phyloP scores from a whole-genome alignment of 2,888 invertebrate species.

The Malacosoma neustria region DNA sequence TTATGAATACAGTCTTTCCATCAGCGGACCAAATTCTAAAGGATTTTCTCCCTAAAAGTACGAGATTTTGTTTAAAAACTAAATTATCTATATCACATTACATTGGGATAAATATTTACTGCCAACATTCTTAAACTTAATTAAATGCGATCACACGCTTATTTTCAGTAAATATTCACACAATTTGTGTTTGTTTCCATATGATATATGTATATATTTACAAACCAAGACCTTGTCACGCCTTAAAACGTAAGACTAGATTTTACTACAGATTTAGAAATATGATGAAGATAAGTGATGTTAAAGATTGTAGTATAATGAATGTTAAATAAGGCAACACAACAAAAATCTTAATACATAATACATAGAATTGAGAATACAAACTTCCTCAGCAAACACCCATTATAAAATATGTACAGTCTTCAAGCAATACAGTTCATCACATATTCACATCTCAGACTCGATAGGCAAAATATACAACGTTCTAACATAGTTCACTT shows the following conservation, averaged over 20 bases:
- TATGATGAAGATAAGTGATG: slow-evolving; percentile 41
- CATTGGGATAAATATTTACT: slow-evolving; percentile 55
- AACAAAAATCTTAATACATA: slow-evolving; percentile 30
- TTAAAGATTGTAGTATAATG: slow-evolving; percentile 28
- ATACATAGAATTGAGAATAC: slow-evolving; percentile 24
- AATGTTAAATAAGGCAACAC: slow-evolving; percentile 35
- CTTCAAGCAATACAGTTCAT: slow-evolving; percentile 27
- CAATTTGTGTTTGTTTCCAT: slow-evolving; percentile 51
- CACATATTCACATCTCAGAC: slow-evolving; percentile 18
- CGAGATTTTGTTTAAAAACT: slow-evolving; percentile 57
- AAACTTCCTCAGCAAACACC: slow-evolving; percentile 22
- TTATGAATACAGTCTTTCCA: slow-evolving; percentile 39
- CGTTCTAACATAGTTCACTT: too few species aligned
- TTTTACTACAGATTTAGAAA: slow-evolving; percentile 63
- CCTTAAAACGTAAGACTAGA: slow-evolving; percentile 71
- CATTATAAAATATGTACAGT: slow-evolving; percentile 35
- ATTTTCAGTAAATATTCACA: slow-evolving; percentile 47
- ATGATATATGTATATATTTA: slow-evolving; percentile 50
- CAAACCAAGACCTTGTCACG: slow-evolving; percentile 59
- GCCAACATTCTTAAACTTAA: slow-evolving; percentile 25
- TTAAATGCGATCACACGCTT: slow-evolving; percentile 19
- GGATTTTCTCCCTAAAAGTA: slow-evolving; percentile 34
- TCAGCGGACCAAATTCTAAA: slow-evolving; percentile 29
- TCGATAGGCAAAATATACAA: slow-evolving; percentile 21
- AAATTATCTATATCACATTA: slow-evolving; percentile 64